These are phyloP conservation scores for Muscicapa comitata DNA, from an alignment of 2,797 vertebrate species.

Conservation along the genomic window DNA sequence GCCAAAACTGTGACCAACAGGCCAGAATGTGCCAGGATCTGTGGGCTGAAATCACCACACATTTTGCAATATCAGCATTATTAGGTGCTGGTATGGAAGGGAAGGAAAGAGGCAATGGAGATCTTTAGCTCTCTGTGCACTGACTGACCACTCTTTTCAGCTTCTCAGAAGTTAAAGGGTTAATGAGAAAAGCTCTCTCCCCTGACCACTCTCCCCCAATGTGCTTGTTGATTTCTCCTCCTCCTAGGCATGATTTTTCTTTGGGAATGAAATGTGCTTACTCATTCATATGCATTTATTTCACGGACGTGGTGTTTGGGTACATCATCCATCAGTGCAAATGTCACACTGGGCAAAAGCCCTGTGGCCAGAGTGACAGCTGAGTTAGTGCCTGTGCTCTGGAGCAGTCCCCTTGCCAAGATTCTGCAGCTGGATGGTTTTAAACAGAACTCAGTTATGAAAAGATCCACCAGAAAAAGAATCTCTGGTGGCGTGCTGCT, in stretches of 20 bases:
- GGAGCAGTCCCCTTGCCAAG: slow-evolving; percentile 21
- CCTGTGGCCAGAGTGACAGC: slow-evolving; percentile 1
- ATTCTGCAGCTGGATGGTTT: slow-evolving; percentile 32
- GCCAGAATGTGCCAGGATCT: not conserved
- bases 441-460: slow-evolving; percentile 3
- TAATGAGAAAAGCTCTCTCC: not conserved
- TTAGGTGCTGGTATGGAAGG: not conserved
- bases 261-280: slow-evolving; percentile 49
- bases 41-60: accelerated
- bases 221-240: slow-evolving; percentile 17
- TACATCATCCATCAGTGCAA: slow-evolving; percentile 46
- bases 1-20: not conserved
- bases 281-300: slow-evolving; percentile 33
- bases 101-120: not conserved
- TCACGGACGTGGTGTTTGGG: not conserved
- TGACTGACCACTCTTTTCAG: not conserved
- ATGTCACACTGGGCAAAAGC: not conserved
- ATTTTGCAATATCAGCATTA: not conserved
- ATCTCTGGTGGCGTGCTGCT: not conserved
- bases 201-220: not conserved
- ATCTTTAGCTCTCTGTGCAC: not conserved
- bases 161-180: not conserved
- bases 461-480: not conserved
- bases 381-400: slow-evolving; percentile 25
- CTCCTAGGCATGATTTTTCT: slow-evolving; percentile 39